Percentiles rank a stretch among this genome's conserved stretches.
These are phyloP conservation scores for Copidosoma aretas DNA, from an alignment of 2,888 invertebrate species.

Conservation along the genomic window DNA sequence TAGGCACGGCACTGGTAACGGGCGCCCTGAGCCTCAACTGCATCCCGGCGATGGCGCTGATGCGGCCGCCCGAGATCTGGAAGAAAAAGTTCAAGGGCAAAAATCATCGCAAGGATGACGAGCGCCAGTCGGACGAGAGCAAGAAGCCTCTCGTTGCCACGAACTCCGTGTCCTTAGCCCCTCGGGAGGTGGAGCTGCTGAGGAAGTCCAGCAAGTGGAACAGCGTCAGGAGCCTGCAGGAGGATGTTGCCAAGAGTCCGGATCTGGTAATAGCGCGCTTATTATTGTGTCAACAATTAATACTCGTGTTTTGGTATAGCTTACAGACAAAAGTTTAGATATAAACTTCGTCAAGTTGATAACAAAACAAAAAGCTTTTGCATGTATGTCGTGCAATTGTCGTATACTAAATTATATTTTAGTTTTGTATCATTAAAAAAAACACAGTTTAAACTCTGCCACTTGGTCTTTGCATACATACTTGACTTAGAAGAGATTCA, in stretches of 20 bases:
- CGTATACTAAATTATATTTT: too few species aligned
- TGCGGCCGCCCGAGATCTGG: conserved; percentile 81
- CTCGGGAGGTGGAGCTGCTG: conserved; percentile 23
- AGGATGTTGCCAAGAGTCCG: conserved; percentile 29
- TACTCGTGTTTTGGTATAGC: too few species aligned
- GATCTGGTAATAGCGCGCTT: conserved; percentile 21
- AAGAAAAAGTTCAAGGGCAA: conserved; percentile 59
- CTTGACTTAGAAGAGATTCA: too few species aligned
- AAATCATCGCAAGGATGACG: conserved; percentile 35
- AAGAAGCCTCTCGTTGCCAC: conserved; percentile 38
- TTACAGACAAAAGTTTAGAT: too few species aligned
- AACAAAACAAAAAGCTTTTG: too few species aligned
- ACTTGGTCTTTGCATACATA: too few species aligned
- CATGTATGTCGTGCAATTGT: too few species aligned
- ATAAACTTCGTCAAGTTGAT: too few species aligned
- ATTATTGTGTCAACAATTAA: too few species aligned
- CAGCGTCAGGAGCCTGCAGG: conserved; percentile 55
- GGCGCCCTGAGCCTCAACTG: conserved; percentile 74
- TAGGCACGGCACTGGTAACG: conserved; percentile 69
- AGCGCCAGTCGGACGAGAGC: conserved; percentile 43
- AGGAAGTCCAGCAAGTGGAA: conserved; percentile 51
- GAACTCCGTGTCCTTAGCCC: conserved; percentile 10
- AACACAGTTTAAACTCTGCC: too few species aligned
- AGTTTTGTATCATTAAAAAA: too few species aligned
- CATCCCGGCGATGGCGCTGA: conserved; percentile 73